Conservation (phyloP, 1,140 invertebrate genomes). For the Melitaea cinxia region DNA sequence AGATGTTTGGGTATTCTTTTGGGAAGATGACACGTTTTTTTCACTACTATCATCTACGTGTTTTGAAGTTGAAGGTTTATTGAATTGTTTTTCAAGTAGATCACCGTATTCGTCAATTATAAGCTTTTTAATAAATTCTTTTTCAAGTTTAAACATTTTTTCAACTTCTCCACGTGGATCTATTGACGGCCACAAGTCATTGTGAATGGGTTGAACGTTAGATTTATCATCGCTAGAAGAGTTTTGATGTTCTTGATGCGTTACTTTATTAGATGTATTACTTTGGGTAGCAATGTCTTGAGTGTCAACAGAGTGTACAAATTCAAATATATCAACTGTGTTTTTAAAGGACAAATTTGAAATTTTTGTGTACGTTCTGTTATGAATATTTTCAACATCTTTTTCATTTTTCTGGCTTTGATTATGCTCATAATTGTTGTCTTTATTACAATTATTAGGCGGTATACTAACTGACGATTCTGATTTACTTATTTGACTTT, state of each 20-base stretch:
- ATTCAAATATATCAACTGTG: conserved; percentile 74
- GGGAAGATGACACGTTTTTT: conserved; percentile 53
- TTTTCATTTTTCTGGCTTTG: conserved; percentile 23
- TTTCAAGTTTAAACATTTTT: conserved; percentile 66
- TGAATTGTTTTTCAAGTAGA: conserved; percentile 57
- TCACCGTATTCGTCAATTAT: conserved; percentile 72
- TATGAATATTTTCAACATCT: conserved; percentile 33
- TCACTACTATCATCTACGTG: conserved; percentile 30
- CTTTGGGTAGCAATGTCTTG: conserved; percentile 75
- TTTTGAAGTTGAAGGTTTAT: conserved; percentile 68
- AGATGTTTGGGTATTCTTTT: conserved; percentile 76
- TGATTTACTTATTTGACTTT: conserved; percentile 17
- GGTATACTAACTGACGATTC: conserved; percentile 14
- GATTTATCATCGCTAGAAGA: conserved; percentile 61
- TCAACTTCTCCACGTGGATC: conserved; percentile 59
- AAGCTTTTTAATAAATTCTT: conserved; percentile 74
- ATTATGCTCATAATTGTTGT: conserved; percentile 21
- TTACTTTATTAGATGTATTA: conserved; percentile 52
- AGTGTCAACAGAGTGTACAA: conserved; percentile 67
- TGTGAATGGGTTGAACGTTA: conserved; percentile 63
- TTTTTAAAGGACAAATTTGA: conserved; percentile 70
- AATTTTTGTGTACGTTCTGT: conserved; percentile 54
- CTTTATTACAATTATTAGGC: conserved; percentile 15
- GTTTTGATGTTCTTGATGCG: conserved; percentile 75
- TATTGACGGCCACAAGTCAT: conserved; percentile 63